Evolutionary conservation across 2,888 invertebrate genomes (phyloP), one percentile per base, ranked within the genome.

Genomic region (Orthosia gracilis): DNA sequence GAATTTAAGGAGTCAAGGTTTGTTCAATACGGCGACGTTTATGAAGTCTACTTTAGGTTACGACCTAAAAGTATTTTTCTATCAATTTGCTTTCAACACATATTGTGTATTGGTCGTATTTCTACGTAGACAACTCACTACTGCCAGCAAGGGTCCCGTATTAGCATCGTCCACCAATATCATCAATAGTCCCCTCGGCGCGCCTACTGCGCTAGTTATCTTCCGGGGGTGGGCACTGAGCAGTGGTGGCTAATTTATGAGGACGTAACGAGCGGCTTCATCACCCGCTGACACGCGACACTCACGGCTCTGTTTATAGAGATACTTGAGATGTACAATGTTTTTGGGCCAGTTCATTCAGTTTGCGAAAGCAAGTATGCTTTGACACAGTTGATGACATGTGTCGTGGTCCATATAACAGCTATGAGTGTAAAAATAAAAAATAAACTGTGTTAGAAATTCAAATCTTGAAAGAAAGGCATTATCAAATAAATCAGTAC

Each of bases 281-380:
- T 69, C 83, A 67, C 66, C 63, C 73, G 26, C 31, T 18, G 69
- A 40, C 80, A 81, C 69, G 81, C 81, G 73, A 83, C 69, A 55
- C 73, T 66, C 52, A 52, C 65, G 47, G 47, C 61, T 40, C 13
- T 18, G 45, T 58, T 58, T 54, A 54, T 58, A 69, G 45, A 5
- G 31, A 50, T 63, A 21, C 17, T 57, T 47, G 18, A 69, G 15
- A 57, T n/a, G 59, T 17, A 15, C 47, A 40, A 54, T 5, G 23
- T n/a, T 17, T 80, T 54, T 13, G 47, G 17, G 18, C 26, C 61
- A 55, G 11, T 47, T 11, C 21, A 55, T 77, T 0, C 17, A 52
- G 45, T 47, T 73, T 50, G 9, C n/a, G 12, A 61, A 55, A 17
- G 12, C 26, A 45, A 17, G 13, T 13, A 40, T 52, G 47, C n/a